Conservation (phyloP, 1,140 invertebrate species). For the Papilio aristodemus region DNA sequence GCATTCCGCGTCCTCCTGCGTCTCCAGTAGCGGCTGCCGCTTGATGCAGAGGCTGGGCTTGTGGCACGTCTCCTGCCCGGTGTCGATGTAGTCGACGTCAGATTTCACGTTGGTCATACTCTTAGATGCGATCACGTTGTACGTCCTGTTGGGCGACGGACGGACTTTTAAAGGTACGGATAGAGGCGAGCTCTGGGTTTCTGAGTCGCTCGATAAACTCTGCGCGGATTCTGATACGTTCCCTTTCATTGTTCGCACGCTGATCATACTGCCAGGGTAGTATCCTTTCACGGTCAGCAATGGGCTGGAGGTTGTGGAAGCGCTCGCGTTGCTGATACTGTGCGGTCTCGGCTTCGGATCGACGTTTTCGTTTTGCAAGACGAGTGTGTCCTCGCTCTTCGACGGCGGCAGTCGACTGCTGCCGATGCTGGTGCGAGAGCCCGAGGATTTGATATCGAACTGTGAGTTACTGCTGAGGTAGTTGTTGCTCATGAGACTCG, state of each 20-base stretch:
- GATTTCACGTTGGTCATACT: slow-evolving; percentile 81
- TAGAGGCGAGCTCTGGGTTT: slow-evolving; percentile 79
- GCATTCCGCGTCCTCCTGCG: slow-evolving; percentile 64
- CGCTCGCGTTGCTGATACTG: slow-evolving; percentile 77
- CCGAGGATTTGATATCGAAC: slow-evolving; percentile 68
- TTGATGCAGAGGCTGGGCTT: slow-evolving; percentile 57
- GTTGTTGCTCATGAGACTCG: slow-evolving; percentile 76
- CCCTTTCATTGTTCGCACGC: slow-evolving; percentile 79
- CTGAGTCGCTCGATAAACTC: slow-evolving; percentile 83
- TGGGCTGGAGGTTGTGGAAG: slow-evolving; percentile 85
- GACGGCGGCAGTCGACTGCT: slow-evolving; percentile 84
- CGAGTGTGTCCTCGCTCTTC: slow-evolving; percentile 88
- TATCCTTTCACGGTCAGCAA: slow-evolving; percentile 82
- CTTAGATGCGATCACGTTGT: slow-evolving; percentile 77
- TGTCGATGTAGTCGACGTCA: slow-evolving; percentile 70
- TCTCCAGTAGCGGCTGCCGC: slow-evolving; percentile 63
- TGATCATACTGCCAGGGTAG: slow-evolving; percentile 82
- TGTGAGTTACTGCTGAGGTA: slow-evolving; percentile 74
- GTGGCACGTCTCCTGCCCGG: slow-evolving; percentile 67
- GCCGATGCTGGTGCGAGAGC: slow-evolving; percentile 57
- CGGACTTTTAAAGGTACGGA: slow-evolving; percentile 77
- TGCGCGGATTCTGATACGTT: slow-evolving; percentile 81
- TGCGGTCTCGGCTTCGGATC: slow-evolving; percentile 79
- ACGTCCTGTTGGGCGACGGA: slow-evolving; percentile 67
- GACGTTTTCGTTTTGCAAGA: slow-evolving; percentile 80